phyloP scores from a whole-genome alignment of 2,113 vertebrate species.

The Silurus asotus region DNA sequence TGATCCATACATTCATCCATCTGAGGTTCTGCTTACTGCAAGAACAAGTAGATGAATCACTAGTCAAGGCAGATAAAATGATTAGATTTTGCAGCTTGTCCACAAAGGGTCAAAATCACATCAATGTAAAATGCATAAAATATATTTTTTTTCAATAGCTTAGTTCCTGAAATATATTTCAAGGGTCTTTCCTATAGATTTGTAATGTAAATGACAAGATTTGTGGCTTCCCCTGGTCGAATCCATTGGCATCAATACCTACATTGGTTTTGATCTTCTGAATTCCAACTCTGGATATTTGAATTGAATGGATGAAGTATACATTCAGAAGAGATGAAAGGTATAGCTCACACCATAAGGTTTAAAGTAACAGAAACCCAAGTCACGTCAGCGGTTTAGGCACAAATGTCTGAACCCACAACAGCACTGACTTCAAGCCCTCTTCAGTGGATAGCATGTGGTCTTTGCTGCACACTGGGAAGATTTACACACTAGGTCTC shows the following conservation, averaged over 20 bases:
- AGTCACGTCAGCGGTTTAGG: not conserved
- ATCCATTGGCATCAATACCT: not conserved
- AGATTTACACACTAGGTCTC: not conserved
- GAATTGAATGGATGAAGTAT: not conserved
- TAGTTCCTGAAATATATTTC: not conserved
- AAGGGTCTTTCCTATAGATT: not conserved
- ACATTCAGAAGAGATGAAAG: not conserved
- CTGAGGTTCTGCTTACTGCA: not conserved
- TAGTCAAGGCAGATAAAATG: not conserved
- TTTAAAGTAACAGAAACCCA: not conserved
- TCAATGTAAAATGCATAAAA: not conserved
- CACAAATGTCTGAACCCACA: not conserved
- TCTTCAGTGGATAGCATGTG: not conserved
- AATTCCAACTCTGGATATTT: not conserved
- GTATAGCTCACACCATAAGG: not conserved
- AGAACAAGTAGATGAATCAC: not conserved
- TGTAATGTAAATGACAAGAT: not conserved
- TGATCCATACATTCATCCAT: not conserved
- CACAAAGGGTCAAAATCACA: not conserved
- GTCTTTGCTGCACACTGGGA: not conserved
- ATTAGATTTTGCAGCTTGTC: not conserved
- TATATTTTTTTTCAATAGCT: not conserved
- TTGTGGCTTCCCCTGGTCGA: not conserved
- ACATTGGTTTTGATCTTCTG: not conserved
- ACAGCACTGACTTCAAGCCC: not conserved